These are phyloP conservation scores for Pangasius sanitwongsei DNA, from an alignment of 2,797 vertebrate genomes.

Conservation along the genomic window DNA sequence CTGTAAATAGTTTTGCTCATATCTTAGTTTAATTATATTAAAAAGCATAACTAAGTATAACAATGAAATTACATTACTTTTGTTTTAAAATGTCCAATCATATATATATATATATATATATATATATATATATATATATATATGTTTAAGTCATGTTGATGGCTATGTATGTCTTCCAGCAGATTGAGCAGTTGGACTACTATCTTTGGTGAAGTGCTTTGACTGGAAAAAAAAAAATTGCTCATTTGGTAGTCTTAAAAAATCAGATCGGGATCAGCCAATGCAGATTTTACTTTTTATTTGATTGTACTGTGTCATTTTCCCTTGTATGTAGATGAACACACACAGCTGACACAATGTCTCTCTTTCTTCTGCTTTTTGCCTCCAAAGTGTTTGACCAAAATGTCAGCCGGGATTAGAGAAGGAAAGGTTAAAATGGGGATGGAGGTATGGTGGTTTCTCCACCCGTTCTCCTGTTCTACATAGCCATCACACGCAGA, in stretches of 20 bases:
- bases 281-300: background rate
- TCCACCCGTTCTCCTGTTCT: conserved; percentile 17
- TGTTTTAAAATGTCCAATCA: background rate
- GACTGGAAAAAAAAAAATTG: background rate
- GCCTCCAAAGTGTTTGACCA: conserved; percentile 44
- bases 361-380: conserved; percentile 45
- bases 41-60: background rate
- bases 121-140: too few relatives aligned
- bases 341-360: conserved; percentile 43
- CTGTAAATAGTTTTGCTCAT: background rate
- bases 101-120: too few relatives aligned
- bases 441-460: conserved; percentile 37
- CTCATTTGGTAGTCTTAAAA: background rate
- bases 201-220: background rate
- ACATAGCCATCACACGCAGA: conserved; percentile 11
- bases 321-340: conserved; percentile 30
- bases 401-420: conserved; percentile 58
- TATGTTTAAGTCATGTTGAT: background rate
- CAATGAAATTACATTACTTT: background rate
- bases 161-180: background rate
- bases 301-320: conserved; percentile 14
- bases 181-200: background rate
- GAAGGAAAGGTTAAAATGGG: conserved; percentile 53
- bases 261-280: background rate
- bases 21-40: background rate